Evolutionary conservation across 2,113 vertebrate genomes (phyloP).

Genomic region (Lathamus discolor): DNA sequence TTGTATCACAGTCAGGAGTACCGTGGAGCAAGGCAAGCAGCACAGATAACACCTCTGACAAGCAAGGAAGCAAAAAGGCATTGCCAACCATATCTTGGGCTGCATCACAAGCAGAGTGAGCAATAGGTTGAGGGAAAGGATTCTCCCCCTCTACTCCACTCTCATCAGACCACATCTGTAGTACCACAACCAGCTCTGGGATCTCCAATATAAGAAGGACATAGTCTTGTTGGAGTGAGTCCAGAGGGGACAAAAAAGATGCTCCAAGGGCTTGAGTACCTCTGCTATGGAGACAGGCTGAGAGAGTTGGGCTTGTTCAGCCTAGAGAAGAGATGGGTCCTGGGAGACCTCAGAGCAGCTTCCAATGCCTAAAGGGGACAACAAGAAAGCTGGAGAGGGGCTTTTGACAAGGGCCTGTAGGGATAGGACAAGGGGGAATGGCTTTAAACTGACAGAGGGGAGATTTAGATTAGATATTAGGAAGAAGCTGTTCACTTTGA

Average conservation of each 20-base stretch:
- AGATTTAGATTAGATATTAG: background rate
- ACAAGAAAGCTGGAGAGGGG: background rate
- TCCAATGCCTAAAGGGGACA: background rate
- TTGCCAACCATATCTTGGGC: background rate
- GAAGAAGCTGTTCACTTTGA: background rate
- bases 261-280: background rate
- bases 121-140: background rate
- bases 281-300: background rate
- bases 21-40: accelerated
- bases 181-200: background rate
- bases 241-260: background rate
- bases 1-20: accelerated
- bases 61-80: accelerated
- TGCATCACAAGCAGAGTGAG: background rate
- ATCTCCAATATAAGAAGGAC: background rate
- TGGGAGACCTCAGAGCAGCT: background rate
- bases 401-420: background rate
- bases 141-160: background rate
- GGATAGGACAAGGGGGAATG: background rate
- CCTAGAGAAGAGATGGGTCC: background rate
- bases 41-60: too few relatives aligned
- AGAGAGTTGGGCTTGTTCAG: background rate
- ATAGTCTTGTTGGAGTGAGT: background rate
- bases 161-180: background rate
- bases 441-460: background rate